Percentiles rank a stretch among this genome's conserved stretches.
phyloP scores from a whole-genome alignment of 2,113 vertebrate species.

The Tinamus guttatus region DNA sequence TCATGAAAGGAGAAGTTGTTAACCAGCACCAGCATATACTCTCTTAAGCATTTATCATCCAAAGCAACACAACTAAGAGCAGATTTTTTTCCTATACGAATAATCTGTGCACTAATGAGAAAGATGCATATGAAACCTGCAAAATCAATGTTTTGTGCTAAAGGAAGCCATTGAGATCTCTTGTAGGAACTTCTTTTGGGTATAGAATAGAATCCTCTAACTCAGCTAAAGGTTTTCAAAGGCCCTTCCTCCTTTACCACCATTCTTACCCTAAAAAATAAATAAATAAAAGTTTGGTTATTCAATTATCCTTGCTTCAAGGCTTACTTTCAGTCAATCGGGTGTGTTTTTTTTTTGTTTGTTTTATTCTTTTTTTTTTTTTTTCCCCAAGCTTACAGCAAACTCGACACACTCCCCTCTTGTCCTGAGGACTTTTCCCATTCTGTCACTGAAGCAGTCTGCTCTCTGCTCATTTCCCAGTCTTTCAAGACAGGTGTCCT shows the following conservation, averaged over 20 bases:
- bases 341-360: no score
- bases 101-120: neutral
- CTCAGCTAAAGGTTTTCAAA: neutral
- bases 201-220: neutral
- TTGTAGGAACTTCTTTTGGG: neutral
- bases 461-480: neutral
- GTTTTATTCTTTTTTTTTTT: no score
- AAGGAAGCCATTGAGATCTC: neutral
- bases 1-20: neutral
- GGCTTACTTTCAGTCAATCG: no score
- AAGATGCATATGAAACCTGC: neutral
- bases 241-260: neutral
- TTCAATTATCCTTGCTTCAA: neutral
- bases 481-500: neutral
- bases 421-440: no score
- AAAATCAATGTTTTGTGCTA: neutral
- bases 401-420: no score
- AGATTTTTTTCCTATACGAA: neutral
- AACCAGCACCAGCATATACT: neutral
- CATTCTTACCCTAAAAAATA: neutral
- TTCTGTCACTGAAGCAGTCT: neutral
- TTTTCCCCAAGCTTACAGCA: no score
- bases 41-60: neutral
- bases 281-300: no score
- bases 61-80: accelerated